Conservation (phyloP, 2,888 invertebrate genomes). For the Dendrolimus pini region DNA sequence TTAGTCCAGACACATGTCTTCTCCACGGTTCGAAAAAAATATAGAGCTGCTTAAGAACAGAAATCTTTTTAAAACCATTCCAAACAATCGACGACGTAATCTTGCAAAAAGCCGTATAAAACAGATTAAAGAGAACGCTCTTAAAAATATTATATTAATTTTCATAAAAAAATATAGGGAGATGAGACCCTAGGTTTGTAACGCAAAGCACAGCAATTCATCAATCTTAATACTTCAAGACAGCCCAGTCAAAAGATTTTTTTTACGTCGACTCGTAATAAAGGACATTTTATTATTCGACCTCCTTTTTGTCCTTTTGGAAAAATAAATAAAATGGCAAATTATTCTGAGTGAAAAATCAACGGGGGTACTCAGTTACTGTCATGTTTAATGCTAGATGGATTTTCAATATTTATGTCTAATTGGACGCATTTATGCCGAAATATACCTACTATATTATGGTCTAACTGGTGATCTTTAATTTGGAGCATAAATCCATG, state of each 20-base stretch:
- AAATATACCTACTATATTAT: too few relatives aligned
- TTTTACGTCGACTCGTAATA: constrained; percentile 30
- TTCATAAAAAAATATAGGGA: background rate
- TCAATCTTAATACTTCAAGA: constrained; percentile 54
- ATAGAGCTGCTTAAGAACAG: background rate
- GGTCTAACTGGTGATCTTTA: too few relatives aligned
- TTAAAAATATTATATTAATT: background rate
- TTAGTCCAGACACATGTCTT: too few relatives aligned
- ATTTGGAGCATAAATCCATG: too few relatives aligned
- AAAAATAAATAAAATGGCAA: constrained; percentile 9
- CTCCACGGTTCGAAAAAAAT: too few relatives aligned
- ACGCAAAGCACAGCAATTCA: constrained; percentile 27
- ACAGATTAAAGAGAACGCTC: background rate
- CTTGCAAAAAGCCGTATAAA: background rate
- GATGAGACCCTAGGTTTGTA: background rate
- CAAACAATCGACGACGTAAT: background rate
- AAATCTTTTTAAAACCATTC: background rate
- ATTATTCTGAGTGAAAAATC: constrained; percentile 3
- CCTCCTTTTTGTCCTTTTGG: constrained; percentile 12
- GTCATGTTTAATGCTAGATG: background rate
- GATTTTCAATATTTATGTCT: background rate
- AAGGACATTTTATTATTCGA: constrained; percentile 38
- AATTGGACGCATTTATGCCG: too few relatives aligned
- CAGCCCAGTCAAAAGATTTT: constrained; percentile 50
- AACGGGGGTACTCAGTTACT: background rate